Base-by-base conservation (phyloP, 2,797 vertebrate genomes). In the Lagothrix lagotricha region DNA sequence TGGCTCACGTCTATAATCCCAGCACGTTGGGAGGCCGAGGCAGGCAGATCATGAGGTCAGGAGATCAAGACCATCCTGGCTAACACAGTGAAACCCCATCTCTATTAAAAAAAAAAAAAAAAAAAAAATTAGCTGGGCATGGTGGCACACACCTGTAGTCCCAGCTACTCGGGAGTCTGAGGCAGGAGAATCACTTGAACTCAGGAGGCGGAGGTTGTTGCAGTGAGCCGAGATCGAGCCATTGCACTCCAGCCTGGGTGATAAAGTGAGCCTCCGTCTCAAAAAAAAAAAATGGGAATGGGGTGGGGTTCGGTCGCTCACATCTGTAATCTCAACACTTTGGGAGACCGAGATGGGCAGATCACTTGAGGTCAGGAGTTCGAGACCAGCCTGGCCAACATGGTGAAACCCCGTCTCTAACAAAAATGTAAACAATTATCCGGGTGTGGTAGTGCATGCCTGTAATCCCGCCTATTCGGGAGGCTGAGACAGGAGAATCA, bases 221-320 rank as follows among this genome's bases (percentile, higher is more conserved):
- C 75, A 11, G 30, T 46, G 30, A 24, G 13, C 7, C 24, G 4
- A 22, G n/a, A 39, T 44, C 2, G 0, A 2, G 19, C 50, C 17
- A 52, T 52, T 52, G 50, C 17, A 20, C 50, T 52, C 17, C 50
- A 20, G 28, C 11, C 28, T 64, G 28, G 58, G 28, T 5, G 2
- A 33, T 12, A 64, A 10, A 72, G n/a, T 7, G 2, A 39, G 9
- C 12, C 20, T 22, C 17, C 0, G 1, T 48, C 26, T 77, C 4
- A 19, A 19, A 70, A 70, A 70, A 70, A 22, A 22, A 10, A 41
- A 61, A 61, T 61, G 26, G 13, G 26, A 61, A 11, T 26, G 26
- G 58, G 15, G 15, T 17, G 48, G 48, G 5, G 48, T 50, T 15
- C 48, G 1, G 48, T 50, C 30, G 26, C 44, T 46, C 73, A 46